Percentiles rank a stretch among this genome's conserved stretches.
Evolutionary conservation across 1,140 invertebrate genomes (phyloP).

Genomic region (Brachionus rubens): DNA sequence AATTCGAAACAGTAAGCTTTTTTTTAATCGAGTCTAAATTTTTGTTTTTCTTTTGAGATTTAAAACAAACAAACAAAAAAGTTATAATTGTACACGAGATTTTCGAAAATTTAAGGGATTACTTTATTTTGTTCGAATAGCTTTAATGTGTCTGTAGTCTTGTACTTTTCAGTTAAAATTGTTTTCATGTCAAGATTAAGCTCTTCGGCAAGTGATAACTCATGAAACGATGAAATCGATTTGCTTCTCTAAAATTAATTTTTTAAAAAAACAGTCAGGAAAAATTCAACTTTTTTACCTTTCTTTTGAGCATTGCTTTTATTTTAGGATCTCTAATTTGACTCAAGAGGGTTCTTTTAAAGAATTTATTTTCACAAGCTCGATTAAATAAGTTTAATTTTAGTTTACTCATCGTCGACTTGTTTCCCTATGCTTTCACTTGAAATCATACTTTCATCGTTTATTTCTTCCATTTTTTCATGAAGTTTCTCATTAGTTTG

Average conservation of each 20-base stretch:
- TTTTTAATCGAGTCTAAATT: background rate
- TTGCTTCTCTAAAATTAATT: background rate
- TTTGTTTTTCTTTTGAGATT: slow-evolving; percentile 22
- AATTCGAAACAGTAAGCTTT: background rate
- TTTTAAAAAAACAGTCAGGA: too few species aligned
- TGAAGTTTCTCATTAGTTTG: background rate
- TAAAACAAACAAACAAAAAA: background rate
- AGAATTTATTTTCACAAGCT: background rate
- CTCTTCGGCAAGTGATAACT: background rate
- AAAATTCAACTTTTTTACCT: background rate
- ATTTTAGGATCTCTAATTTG: background rate
- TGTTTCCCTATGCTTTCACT: background rate
- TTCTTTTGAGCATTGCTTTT: background rate
- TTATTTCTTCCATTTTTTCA: background rate
- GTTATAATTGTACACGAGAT: background rate
- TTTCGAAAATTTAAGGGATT: background rate
- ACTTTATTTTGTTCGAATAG: background rate
- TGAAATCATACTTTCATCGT: background rate
- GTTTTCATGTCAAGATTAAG: background rate
- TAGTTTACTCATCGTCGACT: background rate
- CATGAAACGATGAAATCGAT: slow-evolving; percentile 16
- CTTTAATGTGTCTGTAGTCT: slow-evolving; percentile 23
- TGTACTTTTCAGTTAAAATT: slow-evolving; percentile 34
- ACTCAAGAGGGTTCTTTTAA: background rate
- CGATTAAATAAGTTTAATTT: background rate